Conservation (phyloP, 2,888 invertebrate species). For the Notodonta dromedarius region DNA sequence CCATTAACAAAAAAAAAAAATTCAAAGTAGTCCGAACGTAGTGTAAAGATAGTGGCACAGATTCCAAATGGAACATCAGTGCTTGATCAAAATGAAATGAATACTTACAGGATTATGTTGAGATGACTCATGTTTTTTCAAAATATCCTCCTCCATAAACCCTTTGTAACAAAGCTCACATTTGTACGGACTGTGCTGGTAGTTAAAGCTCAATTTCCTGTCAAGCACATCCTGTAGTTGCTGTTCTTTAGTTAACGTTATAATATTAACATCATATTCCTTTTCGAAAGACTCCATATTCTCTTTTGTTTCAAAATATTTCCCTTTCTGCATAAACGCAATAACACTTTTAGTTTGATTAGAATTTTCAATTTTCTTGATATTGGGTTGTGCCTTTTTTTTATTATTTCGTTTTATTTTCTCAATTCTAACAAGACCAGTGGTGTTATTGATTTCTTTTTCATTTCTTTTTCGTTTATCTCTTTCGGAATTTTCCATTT, state of each 20-base stretch:
- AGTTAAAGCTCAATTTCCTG: slow-evolving; percentile 33
- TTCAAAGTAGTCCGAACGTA: too few species aligned
- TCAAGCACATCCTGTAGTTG: slow-evolving; percentile 39
- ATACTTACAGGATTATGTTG: slow-evolving; percentile 44
- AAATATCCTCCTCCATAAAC: slow-evolving; percentile 35
- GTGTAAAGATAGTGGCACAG: too few species aligned
- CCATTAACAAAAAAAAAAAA: too few species aligned
- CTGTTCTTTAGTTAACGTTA: slow-evolving; percentile 30
- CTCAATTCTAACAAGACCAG: background rate
- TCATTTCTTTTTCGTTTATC: background rate
- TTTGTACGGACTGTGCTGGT: slow-evolving; percentile 36
- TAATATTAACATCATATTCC: slow-evolving; percentile 29
- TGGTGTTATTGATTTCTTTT: background rate
- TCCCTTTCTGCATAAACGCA: slow-evolving; percentile 9
- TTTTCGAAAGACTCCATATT: slow-evolving; percentile 34
- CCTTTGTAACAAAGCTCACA: slow-evolving; percentile 45
- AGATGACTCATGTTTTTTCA: slow-evolving; percentile 33
- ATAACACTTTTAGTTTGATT: background rate
- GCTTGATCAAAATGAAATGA: too few species aligned
- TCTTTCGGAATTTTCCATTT: slow-evolving; percentile 9
- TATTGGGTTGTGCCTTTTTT: background rate
- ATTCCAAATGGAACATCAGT: too few species aligned
- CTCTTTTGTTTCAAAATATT: slow-evolving; percentile 27
- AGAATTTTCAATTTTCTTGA: background rate
- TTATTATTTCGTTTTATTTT: slow-evolving; percentile 3